Percentiles rank a stretch among this genome's conserved stretches.
Conservation (phyloP, 2,888 invertebrate genomes). For the Xestia sexstrigata region DNA sequence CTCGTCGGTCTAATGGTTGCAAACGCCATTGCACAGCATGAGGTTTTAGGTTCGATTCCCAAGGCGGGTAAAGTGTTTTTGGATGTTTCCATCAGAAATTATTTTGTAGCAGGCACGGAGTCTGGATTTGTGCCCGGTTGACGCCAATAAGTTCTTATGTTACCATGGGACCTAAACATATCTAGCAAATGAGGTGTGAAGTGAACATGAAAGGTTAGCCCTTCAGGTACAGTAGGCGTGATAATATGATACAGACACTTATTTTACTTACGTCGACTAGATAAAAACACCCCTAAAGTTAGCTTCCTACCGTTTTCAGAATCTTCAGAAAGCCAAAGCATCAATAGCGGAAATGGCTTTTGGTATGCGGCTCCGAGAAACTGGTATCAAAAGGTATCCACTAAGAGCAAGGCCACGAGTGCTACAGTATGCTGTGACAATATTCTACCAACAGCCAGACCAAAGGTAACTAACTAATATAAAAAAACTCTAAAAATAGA, state of each 20-base stretch:
- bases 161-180: not conserved
- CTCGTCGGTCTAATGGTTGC: not conserved
- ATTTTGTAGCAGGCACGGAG: not conserved
- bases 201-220: not conserved
- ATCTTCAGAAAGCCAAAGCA: conserved; percentile 95
- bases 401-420: conserved; percentile 95
- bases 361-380: conserved; percentile 97
- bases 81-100: not conserved
- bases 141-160: not conserved
- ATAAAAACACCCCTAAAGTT: not conserved
- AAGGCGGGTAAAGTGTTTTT: not conserved
- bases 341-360: conserved; percentile 97
- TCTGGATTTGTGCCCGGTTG: not conserved
- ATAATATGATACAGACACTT: not conserved
- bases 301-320: conserved; percentile 84
- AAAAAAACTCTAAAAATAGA: not conserved
- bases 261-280: not conserved
- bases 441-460: conserved; percentile 95
- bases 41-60: not conserved
- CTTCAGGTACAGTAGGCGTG: not conserved
- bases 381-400: conserved; percentile 97
- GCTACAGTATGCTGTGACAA: conserved; percentile 97
- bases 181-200: not conserved
- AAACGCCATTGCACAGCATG: not conserved
- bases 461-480: conserved; percentile 83